Evolutionary conservation across 2,888 invertebrate species (phyloP).

Genomic region (Trypoxylon attenuatum): DNA sequence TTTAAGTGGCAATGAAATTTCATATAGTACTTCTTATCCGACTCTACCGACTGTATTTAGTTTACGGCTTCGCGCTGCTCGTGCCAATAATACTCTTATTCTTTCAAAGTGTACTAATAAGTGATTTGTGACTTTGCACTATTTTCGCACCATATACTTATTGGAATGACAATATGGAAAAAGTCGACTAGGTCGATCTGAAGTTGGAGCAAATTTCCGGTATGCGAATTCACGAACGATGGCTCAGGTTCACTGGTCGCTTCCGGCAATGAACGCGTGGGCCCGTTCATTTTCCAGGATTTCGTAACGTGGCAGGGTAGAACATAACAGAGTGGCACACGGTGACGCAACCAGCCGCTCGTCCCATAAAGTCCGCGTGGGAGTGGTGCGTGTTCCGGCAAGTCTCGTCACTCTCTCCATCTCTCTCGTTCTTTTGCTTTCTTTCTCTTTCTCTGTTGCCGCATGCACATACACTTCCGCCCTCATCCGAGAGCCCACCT

Average conservation of each 20-base stretch:
- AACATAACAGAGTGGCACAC: constrained; percentile 10
- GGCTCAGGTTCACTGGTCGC: not conserved
- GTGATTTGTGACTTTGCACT: too few relatives aligned
- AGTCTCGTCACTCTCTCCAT: not conserved
- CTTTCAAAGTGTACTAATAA: too few relatives aligned
- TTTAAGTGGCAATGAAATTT: too few relatives aligned
- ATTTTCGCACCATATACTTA: too few relatives aligned
- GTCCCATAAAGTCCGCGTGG: not conserved
- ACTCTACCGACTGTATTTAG: too few relatives aligned
- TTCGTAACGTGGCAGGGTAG: constrained; percentile 48
- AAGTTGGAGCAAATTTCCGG: constrained; percentile 16
- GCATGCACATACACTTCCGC: constrained; percentile 36
- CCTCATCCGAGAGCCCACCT: constrained; percentile 30
- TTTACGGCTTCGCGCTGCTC: too few relatives aligned
- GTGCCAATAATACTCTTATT: too few relatives aligned
- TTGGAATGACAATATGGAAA: too few relatives aligned
- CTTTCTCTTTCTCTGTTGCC: not conserved
- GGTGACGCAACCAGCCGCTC: not conserved
- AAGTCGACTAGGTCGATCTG: too few relatives aligned
- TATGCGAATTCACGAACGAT: constrained; percentile 15
- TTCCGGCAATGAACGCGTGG: constrained; percentile 16
- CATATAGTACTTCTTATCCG: too few relatives aligned
- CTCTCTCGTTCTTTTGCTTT: not conserved
- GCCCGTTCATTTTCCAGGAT: constrained; percentile 52
- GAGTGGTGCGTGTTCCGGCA: not conserved